A percentile compares a stretch with the other conserved stretches of the same genome.
phyloP scores from a whole-genome alignment of 1,140 invertebrate genomes.

The Leptinotarsa lineolata region DNA sequence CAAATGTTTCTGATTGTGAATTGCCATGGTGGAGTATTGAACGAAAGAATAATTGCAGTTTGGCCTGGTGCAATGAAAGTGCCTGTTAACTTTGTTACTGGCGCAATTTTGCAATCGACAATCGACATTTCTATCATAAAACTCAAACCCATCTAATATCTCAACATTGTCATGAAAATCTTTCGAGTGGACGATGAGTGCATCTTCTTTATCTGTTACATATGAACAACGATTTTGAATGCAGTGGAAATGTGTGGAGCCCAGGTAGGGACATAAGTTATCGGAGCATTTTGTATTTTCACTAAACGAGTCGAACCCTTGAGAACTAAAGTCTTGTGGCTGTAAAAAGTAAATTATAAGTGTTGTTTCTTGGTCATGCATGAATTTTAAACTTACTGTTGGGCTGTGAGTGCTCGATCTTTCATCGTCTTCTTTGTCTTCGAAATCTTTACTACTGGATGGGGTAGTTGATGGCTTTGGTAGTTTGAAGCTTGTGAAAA shows the following conservation, averaged over 20 bases:
- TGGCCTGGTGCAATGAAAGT: constrained; percentile 77
- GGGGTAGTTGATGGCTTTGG: constrained; percentile 70
- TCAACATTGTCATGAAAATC: constrained; percentile 84
- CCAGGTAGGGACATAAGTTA: constrained; percentile 63
- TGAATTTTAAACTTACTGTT: constrained; percentile 37
- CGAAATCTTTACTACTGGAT: constrained; percentile 58
- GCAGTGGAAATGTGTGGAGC: constrained; percentile 72
- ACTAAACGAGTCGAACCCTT: constrained; percentile 52
- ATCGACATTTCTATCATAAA: constrained; percentile 78
- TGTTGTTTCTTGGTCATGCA: background rate
- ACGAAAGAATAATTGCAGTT: constrained; percentile 79
- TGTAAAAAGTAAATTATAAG: constrained; percentile 17
- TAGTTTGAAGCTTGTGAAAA: constrained; percentile 91
- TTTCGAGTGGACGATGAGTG: constrained; percentile 65
- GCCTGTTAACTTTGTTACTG: constrained; percentile 67
- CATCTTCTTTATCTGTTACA: constrained; percentile 53
- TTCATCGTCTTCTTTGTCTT: constrained; percentile 49
- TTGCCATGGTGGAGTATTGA: constrained; percentile 72
- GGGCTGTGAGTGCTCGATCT: constrained; percentile 45
- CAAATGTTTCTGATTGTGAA: constrained; percentile 70
- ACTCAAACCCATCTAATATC: constrained; percentile 80
- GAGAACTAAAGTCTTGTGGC: constrained; percentile 42
- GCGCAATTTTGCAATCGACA: constrained; percentile 69
- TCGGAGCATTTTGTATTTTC: constrained; percentile 55
- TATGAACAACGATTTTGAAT: constrained; percentile 71